Base-by-base conservation (phyloP, 2,797 vertebrate species). In the Ptychobarbus kaznakovi region DNA sequence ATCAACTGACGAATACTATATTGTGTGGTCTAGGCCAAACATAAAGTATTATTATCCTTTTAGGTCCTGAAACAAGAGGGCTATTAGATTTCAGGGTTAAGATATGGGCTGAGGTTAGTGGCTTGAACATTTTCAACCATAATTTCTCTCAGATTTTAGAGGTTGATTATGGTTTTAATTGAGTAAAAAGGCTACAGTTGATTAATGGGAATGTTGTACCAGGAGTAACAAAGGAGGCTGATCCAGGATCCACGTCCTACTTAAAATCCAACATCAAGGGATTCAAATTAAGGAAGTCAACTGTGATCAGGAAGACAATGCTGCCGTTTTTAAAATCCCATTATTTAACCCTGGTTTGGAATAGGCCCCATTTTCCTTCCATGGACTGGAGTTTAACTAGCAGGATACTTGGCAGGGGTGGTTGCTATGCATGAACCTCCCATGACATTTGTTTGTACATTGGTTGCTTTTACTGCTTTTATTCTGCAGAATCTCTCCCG, bases 381-480 rank as follows among this genome's bases (percentile, higher is more conserved):
- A 73, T 12, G 51, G 80, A 72, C 49, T 82, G 49, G 22, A 70
- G 56, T 35, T 58, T 82, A n/a, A 51, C 68, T 82, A 13, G 13
- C 46, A 56, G 49, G 35, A 81, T 42, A 70, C 51, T 82, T 56
- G 68, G 68, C 49, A 72, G 49, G 80, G n/a, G 44, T 69, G 77
- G 38, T 80, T 46, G 38, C 38, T 65, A 58, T 56, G 44, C 46
- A 22, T 81, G 28, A 40, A 40, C 35, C 49, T 80, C 42, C 6
- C 16, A 49, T 35, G 38, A 22, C 13, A 32, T 76, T 53, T 75
- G 22, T 25, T 78, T 78, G n/a, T 38, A 28, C 40, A 40, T 6
- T 25, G 15, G 16, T 28, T 32, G 3, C 10, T 66, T 49, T 28
- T 66, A 22, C 58, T 46, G 58, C 58, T 65, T 32, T 65, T 46